These are phyloP conservation scores for Octomys mimax DNA, from an alignment of 2,797 vertebrate species.

Conservation along the genomic window DNA sequence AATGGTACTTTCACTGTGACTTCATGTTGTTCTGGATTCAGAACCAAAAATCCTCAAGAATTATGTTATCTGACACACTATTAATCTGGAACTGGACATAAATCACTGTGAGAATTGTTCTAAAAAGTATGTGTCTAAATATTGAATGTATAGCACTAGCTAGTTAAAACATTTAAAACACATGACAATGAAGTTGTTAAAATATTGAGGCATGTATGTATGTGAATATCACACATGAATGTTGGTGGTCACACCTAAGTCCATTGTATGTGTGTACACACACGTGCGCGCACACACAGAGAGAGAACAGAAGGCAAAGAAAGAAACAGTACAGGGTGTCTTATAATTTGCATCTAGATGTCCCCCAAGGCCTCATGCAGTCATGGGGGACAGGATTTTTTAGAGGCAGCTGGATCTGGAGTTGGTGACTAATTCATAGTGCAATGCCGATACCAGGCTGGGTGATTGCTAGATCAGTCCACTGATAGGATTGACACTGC, in stretches of 20 bases:
- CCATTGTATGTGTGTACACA: too few relatives aligned
- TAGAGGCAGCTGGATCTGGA: background rate
- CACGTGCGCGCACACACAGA: background rate
- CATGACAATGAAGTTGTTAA: background rate
- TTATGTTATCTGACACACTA: background rate
- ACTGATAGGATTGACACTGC: background rate
- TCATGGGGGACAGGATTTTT: background rate
- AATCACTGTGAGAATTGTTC: background rate
- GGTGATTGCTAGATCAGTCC: background rate
- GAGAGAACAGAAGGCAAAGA: background rate
- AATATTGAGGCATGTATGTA: background rate
- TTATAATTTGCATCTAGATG: background rate
- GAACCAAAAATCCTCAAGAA: background rate
- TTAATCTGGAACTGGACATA: background rate
- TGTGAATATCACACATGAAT: background rate
- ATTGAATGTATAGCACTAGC: background rate
- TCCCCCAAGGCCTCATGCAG: background rate
- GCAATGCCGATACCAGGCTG: background rate
- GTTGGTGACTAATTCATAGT: background rate
- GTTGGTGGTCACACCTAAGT: background rate
- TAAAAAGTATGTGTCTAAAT: background rate
- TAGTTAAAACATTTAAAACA: conserved; percentile 21
- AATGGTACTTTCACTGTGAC: background rate
- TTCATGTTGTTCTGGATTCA: background rate
- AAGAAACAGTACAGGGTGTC: background rate